phyloP scores from a whole-genome alignment of 2,888 invertebrate genomes.

The Caenorhabditis zanzibari region DNA sequence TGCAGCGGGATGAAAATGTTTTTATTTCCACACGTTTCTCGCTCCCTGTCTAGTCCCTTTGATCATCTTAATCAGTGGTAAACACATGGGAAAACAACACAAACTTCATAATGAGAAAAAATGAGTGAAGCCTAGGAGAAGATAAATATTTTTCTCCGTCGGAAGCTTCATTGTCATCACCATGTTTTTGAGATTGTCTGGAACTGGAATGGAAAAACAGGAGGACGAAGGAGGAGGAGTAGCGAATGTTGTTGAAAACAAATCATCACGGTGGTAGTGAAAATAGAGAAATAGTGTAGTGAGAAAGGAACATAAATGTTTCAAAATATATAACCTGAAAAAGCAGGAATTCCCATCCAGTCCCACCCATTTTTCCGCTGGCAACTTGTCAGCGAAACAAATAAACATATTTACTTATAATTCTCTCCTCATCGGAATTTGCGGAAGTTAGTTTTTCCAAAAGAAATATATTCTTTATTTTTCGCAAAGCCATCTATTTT shows the following conservation, averaged over 20 bases:
- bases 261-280: conserved; percentile 30
- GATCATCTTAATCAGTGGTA: conserved; percentile 7
- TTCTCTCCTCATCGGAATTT: background rate
- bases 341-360: conserved; percentile 12
- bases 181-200: conserved; percentile 46
- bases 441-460: background rate
- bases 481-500: background rate
- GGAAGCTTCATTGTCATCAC: conserved; percentile 40
- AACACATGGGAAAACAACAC: background rate
- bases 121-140: conserved; percentile 16
- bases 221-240: background rate
- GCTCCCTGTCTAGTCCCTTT: conserved; percentile 9
- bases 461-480: background rate
- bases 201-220: conserved; percentile 37
- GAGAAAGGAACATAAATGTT: conserved; percentile 1
- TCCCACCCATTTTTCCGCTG: background rate
- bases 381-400: conserved; percentile 37
- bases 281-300: conserved; percentile 9
- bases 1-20: conserved; percentile 11
- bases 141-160: conserved; percentile 19
- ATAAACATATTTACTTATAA: conserved; percentile 27
- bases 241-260: conserved; percentile 26
- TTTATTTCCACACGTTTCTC: conserved; percentile 3
- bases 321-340: background rate
- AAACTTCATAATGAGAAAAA: conserved; percentile 1